Evolutionary conservation across 2,888 invertebrate genomes (phyloP).

Genomic region (Rosalia funebris): DNA sequence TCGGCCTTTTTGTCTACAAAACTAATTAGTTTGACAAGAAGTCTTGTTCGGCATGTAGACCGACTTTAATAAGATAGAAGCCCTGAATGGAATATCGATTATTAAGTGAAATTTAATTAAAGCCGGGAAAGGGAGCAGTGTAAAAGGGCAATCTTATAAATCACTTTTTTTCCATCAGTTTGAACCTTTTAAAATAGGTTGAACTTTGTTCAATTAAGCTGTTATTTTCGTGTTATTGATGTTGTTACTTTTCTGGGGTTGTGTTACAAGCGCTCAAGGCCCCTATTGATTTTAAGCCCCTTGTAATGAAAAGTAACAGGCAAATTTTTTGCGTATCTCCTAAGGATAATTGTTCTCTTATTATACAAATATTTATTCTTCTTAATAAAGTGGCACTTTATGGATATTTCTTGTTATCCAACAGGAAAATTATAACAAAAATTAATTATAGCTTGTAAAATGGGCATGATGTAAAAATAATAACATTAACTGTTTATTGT

Average conservation of each 20-base stretch:
- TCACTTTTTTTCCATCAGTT: background rate
- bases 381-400: too few species aligned
- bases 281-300: background rate
- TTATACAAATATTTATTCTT: too few species aligned
- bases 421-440: too few species aligned
- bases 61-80: constrained; percentile 5
- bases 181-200: constrained; percentile 9
- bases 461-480: too few species aligned
- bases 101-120: constrained; percentile 10
- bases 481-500: too few species aligned
- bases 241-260: background rate
- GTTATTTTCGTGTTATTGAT: constrained; percentile 8
- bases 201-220: constrained; percentile 14
- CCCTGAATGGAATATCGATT: constrained; percentile 9
- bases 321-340: too few species aligned
- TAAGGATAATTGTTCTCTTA: too few species aligned
- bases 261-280: background rate
- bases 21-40: constrained; percentile 7
- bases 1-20: background rate
- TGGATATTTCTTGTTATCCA: too few species aligned
- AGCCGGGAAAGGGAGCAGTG: background rate
- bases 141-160: constrained; percentile 13
- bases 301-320: background rate
- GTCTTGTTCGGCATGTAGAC: background rate
- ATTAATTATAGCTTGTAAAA: too few species aligned